Conservation (phyloP, 2,888 invertebrate genomes). For the Aphodius sticticus region DNA sequence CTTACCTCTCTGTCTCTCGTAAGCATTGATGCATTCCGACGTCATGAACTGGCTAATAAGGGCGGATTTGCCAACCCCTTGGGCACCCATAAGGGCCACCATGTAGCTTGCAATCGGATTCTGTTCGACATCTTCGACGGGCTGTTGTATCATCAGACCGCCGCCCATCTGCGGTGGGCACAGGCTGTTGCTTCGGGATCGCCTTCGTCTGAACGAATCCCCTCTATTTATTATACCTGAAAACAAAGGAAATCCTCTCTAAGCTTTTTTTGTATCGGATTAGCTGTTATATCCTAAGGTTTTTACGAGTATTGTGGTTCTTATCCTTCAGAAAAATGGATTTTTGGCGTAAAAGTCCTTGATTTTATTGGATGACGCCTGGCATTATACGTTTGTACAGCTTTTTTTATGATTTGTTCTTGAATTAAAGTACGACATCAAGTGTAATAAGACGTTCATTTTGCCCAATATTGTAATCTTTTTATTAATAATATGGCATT, state of each 20-base stretch:
- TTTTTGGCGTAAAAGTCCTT: neutral
- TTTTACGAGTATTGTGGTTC: neutral
- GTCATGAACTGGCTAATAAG: slow-evolving; percentile 90
- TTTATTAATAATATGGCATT: too few species aligned
- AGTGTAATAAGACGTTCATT: too few species aligned
- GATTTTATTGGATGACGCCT: neutral
- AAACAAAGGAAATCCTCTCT: slow-evolving; percentile 45
- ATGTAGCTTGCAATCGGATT: slow-evolving; percentile 61
- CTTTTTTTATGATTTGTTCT: neutral
- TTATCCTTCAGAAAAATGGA: neutral
- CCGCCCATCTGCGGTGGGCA: slow-evolving; percentile 64
- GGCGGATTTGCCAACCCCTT: slow-evolving; percentile 86
- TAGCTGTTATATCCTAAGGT: neutral
- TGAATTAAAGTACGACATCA: too few species aligned
- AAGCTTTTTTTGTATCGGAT: neutral
- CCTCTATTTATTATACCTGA: slow-evolving; percentile 92
- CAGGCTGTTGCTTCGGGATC: slow-evolving; percentile 84
- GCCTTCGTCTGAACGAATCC: slow-evolving; percentile 88
- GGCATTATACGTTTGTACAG: too few species aligned
- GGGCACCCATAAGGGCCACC: slow-evolving; percentile 81
- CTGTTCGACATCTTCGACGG: slow-evolving; percentile 65
- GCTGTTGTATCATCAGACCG: slow-evolving; percentile 53
- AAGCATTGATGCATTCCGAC: slow-evolving; percentile 93
- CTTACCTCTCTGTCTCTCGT: slow-evolving; percentile 85
- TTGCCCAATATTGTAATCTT: too few species aligned